These are phyloP conservation scores for Anastatus disparis DNA, from an alignment of 1,140 invertebrate species.

Conservation along the genomic window DNA sequence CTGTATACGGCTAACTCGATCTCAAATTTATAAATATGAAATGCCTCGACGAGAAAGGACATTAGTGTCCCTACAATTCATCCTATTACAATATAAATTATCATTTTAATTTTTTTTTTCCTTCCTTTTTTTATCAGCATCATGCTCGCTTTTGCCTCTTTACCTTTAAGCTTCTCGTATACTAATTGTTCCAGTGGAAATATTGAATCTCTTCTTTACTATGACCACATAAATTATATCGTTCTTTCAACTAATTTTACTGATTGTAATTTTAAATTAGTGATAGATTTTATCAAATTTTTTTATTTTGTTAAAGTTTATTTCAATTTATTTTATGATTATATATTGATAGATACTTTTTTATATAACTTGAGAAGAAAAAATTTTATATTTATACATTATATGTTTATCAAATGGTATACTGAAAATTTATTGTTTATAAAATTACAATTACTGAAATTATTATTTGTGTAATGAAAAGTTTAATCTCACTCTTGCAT, in stretches of 20 bases:
- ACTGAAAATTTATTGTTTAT: background rate
- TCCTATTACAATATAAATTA: no score
- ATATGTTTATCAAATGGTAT: conserved; percentile 6
- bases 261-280: background rate
- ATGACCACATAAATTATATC: background rate
- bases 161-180: background rate
- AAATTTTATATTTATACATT: no score
- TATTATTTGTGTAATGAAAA: conserved; percentile 4
- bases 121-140: conserved; percentile 7
- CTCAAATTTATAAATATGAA: conserved; percentile 55
- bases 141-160: conserved; percentile 26
- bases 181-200: no score
- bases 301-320: background rate
- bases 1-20: conserved; percentile 57
- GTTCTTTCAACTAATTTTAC: conserved; percentile 11
- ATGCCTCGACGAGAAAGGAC: conserved; percentile 41
- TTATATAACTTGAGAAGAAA: background rate
- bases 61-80: conserved; percentile 15
- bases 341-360: background rate
- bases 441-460: conserved; percentile 12
- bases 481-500: no score
- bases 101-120: conserved; percentile 13
- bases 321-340: conserved; percentile 17
- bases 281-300: background rate
- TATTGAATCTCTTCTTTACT: conserved; percentile 17